A percentile compares a stretch with the other conserved stretches of the same genome.
Evolutionary conservation across 2,113 vertebrate species (phyloP).

Genomic region (Corythoichthys intestinalis): DNA sequence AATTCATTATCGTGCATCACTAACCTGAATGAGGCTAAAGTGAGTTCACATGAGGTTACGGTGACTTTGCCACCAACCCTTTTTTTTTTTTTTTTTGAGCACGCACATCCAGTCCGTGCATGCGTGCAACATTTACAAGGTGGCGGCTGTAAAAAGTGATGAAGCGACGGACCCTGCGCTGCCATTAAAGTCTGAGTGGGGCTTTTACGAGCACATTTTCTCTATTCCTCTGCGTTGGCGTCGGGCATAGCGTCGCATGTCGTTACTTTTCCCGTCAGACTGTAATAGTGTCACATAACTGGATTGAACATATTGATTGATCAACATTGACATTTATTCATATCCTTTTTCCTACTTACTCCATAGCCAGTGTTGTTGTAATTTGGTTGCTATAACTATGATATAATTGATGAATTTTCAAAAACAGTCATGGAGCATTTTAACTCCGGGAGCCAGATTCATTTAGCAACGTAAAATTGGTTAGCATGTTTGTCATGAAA

Average conservation of each 20-base stretch:
- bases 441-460: neutral
- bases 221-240: neutral
- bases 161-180: neutral
- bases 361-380: neutral
- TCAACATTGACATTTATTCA: neutral
- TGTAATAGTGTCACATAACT: conserved; percentile 3
- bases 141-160: conserved; percentile 7
- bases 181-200: conserved; percentile 3
- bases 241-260: neutral
- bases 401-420: neutral
- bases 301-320: neutral
- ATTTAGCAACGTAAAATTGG: neutral
- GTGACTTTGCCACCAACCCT: neutral
- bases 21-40: neutral
- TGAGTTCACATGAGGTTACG: neutral
- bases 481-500: neutral
- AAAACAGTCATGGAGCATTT: neutral
- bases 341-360: neutral
- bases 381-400: neutral
- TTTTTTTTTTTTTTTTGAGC: neutral
- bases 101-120: neutral
- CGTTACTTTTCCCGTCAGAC: neutral
- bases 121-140: neutral
- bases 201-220: conserved; percentile 5
- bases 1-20: neutral